phyloP scores from a whole-genome alignment of 2,888 invertebrate species.

The Drosophila pegasa region DNA sequence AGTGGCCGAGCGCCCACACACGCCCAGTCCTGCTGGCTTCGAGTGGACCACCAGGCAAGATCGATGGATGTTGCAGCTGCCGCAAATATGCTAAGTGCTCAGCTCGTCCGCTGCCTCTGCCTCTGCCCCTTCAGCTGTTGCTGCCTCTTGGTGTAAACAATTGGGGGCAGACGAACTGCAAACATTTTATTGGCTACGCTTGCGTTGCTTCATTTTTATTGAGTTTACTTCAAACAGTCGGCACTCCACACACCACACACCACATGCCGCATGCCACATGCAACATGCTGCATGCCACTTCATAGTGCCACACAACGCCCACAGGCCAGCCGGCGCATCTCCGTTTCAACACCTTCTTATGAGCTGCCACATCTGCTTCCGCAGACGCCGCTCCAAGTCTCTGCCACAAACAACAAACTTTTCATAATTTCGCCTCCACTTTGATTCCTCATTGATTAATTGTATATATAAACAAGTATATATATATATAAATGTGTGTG shows the following conservation, averaged over 20 bases:
- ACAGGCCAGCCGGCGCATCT: slow-evolving; percentile 42
- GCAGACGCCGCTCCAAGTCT: slow-evolving; percentile 7
- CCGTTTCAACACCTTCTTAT: slow-evolving; percentile 74
- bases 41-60: slow-evolving; percentile 65
- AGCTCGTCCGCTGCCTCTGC: slow-evolving; percentile 19
- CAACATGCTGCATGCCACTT: slow-evolving; percentile 12
- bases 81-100: slow-evolving; percentile 73
- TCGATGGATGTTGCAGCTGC: slow-evolving; percentile 64
- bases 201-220: slow-evolving; percentile 71
- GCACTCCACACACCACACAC: slow-evolving; percentile 49
- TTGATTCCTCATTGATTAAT: slow-evolving; percentile 68
- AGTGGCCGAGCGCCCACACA: slow-evolving; percentile 47
- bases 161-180: slow-evolving; percentile 58
- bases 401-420: slow-evolving; percentile 29
- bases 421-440: slow-evolving; percentile 71
- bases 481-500: slow-evolving; percentile 22
- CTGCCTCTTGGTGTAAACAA: slow-evolving; percentile 68
- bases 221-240: slow-evolving; percentile 68
- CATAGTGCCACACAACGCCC: slow-evolving; percentile 34
- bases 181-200: slow-evolving; percentile 72
- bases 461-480: slow-evolving; percentile 12
- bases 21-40: slow-evolving; percentile 8
- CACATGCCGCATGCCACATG: slow-evolving; percentile 16
- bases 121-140: slow-evolving; percentile 3
- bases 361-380: slow-evolving; percentile 64